Evolutionary conservation across 2,797 vertebrate genomes (phyloP), one percentile per base, ranked within the genome.

Genomic region (Aratinga solstitialis): DNA sequence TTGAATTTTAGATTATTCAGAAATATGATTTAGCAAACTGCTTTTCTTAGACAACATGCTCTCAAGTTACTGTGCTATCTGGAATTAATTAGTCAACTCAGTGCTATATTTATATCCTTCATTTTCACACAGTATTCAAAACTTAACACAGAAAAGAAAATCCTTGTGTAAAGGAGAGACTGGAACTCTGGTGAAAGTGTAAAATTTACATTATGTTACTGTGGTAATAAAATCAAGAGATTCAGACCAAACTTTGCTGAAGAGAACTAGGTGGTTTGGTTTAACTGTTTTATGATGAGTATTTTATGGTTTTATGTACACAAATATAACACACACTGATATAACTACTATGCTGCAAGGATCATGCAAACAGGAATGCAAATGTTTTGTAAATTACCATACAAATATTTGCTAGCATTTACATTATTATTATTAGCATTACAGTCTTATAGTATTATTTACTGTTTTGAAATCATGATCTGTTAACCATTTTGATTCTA

Each of bases 71-170:
- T 92, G 14, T 40, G 11, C 47, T 94, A 54, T 66, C 61, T 62
- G 56, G 75, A 92, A 93, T 86, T 69, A 84, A 94, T 72, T 56
- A 77, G 11, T 47, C 32, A 56, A 80, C 92, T 89, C 77, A 67
- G 9, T 74, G 53, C 71, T 80, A 50, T 61, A 69, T 82, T 75
- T 90, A 71, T 63, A 61, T 69, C 92, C 82, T 72, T 94, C 8
- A 45, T 80, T 86, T 92, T 94, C 69, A 90, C 11, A 1, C 23
- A 22, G 32, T 43, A 54, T 86, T 78, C 3, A 3, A 89, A 87
- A 82, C 40, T 54, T 86, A 84, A 94, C 73, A 85, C 84, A 94
- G 51, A 80, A 93, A 94, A 74, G 34, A 29, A 94, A 74, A 78
- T 32, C 34, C 47, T 65, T 47, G 27, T 71, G 47, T 34, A 93